These are phyloP conservation scores for Nipponacmea schrenckii DNA, from an alignment of 2,888 invertebrate genomes.

Conservation along the genomic window DNA sequence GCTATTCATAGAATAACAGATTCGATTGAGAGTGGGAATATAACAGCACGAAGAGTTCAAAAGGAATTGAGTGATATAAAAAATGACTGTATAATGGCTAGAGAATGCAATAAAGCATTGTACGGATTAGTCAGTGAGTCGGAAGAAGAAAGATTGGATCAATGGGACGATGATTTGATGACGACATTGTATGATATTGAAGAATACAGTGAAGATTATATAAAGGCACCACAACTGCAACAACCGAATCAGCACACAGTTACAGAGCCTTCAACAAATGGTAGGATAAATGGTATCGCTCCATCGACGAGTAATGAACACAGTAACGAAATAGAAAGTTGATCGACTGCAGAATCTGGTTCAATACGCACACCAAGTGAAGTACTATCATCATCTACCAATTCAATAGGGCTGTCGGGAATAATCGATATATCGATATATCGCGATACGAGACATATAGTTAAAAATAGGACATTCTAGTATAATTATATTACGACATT, in stretches of 20 bases:
- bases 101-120: neutral
- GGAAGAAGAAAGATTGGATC: conserved; percentile 2
- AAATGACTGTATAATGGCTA: neutral
- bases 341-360: neutral
- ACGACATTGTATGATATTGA: neutral
- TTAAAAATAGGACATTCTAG: too few species aligned
- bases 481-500: too few species aligned
- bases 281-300: neutral
- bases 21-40: neutral
- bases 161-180: conserved; percentile 5
- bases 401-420: too few species aligned
- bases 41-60: neutral
- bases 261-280: neutral
- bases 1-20: neutral
- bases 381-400: neutral
- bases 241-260: too few species aligned
- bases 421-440: too few species aligned
- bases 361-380: neutral
- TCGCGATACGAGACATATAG: too few species aligned
- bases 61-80: neutral
- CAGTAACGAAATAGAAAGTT: neutral
- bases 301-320: neutral
- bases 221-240: neutral
- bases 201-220: neutral
- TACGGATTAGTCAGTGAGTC: neutral